Evolutionary conservation across 2,797 vertebrate species (phyloP).

Genomic region (Rhinella marina): DNA sequence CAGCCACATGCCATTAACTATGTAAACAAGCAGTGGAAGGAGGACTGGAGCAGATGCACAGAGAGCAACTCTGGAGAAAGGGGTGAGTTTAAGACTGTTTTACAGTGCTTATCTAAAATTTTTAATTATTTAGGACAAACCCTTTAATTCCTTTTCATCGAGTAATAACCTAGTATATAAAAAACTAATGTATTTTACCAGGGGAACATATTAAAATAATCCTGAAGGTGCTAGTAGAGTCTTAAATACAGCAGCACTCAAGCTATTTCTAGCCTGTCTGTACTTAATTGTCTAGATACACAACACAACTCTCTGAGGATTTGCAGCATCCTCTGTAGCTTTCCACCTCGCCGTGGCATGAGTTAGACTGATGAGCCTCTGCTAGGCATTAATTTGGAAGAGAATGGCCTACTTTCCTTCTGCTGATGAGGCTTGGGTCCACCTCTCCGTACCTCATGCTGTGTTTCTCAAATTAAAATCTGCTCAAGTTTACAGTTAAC

Average conservation of each 20-base stretch:
- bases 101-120: no score
- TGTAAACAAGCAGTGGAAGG: no score
- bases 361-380: conserved; percentile 46
- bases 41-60: no score
- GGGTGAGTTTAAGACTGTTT: no score
- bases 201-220: not conserved
- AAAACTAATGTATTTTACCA: not conserved
- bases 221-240: not conserved
- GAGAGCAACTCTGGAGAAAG: no score
- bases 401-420: conserved; percentile 39
- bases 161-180: not conserved
- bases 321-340: not conserved
- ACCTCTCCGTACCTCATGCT: conserved; percentile 26
- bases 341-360: conserved; percentile 10
- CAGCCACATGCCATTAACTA: no score
- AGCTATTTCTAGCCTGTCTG: conserved; percentile 18
- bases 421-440: not conserved
- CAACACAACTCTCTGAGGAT: conserved; percentile 26
- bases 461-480: conserved; percentile 43
- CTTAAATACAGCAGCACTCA: conserved; percentile 26
- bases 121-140: no score
- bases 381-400: conserved; percentile 26
- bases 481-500: conserved; percentile 11
- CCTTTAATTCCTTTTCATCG: not conserved
- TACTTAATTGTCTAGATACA: conserved; percentile 40